These are phyloP conservation scores for Trichoplax adhaerens DNA, from an alignment of 37 sponge, comb jelly and placozoan genomes.

Conservation along the genomic window DNA sequence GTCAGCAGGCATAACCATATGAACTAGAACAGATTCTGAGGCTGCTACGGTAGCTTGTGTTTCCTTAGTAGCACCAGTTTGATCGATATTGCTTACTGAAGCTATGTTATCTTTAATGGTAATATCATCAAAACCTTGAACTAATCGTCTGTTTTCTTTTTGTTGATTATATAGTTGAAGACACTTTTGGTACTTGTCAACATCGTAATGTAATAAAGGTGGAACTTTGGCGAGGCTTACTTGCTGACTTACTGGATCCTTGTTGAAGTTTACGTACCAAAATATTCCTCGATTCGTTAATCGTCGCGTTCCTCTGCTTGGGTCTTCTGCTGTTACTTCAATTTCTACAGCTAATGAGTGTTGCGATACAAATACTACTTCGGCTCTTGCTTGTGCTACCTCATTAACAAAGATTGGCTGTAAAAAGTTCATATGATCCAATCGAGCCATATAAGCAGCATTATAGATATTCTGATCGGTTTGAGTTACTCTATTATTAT, in stretches of 20 bases:
- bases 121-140: no score
- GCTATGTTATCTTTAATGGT: no score
- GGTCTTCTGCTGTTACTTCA: constrained; percentile 69
- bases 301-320: constrained; percentile 19
- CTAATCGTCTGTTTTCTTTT: no score
- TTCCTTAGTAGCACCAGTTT: no score
- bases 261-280: constrained; percentile 55
- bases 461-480: no score
- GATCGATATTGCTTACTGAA: no score
- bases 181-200: no score
- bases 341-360: constrained; percentile 55
- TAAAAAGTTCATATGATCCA: constrained; percentile 66
- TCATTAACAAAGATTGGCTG: constrained; percentile 75
- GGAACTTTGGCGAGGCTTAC: no score
- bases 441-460: constrained; percentile 36
- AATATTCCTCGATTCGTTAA: constrained; percentile 56
- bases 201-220: no score
- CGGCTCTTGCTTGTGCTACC: constrained; percentile 33
- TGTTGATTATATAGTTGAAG: no score
- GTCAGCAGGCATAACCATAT: constrained; percentile 56
- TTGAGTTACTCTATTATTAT: no score
- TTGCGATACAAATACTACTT: constrained; percentile 51
- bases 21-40: background rate
- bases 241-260: no score
- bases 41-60: constrained; percentile 1